Evolutionary conservation across 2,888 invertebrate genomes (phyloP).

Genomic region (Mythimna pallens): DNA sequence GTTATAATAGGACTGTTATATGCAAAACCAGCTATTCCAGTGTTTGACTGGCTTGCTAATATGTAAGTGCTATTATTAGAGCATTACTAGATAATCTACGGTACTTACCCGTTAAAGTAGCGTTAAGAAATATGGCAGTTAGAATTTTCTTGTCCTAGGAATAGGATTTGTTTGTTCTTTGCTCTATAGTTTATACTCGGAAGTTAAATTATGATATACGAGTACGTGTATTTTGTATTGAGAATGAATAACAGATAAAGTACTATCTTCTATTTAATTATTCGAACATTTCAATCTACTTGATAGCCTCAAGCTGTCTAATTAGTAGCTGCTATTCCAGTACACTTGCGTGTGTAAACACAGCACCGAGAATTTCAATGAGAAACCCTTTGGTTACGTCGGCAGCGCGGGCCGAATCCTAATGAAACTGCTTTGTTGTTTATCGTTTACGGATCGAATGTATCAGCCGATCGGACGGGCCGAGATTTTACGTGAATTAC

Average conservation of each 20-base stretch:
- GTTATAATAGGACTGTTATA: constrained; percentile 44
- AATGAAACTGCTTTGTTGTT: constrained; percentile 75
- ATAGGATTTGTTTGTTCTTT: constrained; percentile 23
- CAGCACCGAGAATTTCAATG: constrained; percentile 61
- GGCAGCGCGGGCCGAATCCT: constrained; percentile 66
- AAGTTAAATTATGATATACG: background rate
- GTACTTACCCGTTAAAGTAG: constrained; percentile 35
- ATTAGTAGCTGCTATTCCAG: constrained; percentile 31
- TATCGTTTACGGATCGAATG: constrained; percentile 63
- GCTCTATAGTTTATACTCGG: background rate
- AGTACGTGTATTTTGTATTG: background rate
- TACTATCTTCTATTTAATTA: background rate
- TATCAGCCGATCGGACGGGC: constrained; percentile 53
- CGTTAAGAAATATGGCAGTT: constrained; percentile 26
- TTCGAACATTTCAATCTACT: background rate
- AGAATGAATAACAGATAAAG: background rate
- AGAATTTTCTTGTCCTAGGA: constrained; percentile 39
- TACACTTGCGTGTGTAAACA: constrained; percentile 43
- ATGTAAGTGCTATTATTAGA: constrained; percentile 43
- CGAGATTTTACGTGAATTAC: constrained; percentile 57
- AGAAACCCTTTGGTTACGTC: constrained; percentile 54
- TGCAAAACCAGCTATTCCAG: constrained; percentile 33
- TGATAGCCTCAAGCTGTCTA: constrained; percentile 3
- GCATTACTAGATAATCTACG: constrained; percentile 33
- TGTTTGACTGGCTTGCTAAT: constrained; percentile 28